Conservation (phyloP, 1,140 invertebrate genomes). For the Coboldia fuscipes region DNA sequence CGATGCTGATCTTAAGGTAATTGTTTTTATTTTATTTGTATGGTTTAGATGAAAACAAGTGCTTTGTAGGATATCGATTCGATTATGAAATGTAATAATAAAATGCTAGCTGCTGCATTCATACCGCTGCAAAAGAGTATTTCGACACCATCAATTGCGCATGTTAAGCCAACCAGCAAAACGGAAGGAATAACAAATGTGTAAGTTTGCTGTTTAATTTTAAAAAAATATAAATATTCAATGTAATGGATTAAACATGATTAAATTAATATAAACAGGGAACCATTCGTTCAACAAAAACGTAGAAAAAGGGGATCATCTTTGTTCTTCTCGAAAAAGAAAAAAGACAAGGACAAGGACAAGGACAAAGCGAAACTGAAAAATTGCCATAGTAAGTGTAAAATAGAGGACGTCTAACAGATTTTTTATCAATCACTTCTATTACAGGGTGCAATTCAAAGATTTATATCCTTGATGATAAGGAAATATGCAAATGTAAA, state of each 20-base stretch:
- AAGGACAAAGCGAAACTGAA: conserved; percentile 6
- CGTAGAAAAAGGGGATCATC: conserved; percentile 68
- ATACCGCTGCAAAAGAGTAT: conserved; percentile 75
- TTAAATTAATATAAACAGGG: background rate
- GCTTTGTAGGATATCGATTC: background rate
- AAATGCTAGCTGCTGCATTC: conserved; percentile 25
- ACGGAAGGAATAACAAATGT: conserved; percentile 18
- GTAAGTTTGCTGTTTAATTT: conserved; percentile 3
- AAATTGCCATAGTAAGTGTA: conserved; percentile 5
- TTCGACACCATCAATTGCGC: conserved; percentile 53
- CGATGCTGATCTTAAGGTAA: conserved; percentile 60
- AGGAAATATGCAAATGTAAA: no score
- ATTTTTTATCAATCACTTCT: no score
- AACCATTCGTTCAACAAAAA: conserved; percentile 35
- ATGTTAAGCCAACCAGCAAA: conserved; percentile 10
- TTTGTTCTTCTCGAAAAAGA: conserved; percentile 76
- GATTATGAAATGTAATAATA: background rate
- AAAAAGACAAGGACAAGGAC: conserved; percentile 23
- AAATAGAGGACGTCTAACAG: no score
- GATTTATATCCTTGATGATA: no score
- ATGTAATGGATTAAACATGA: no score
- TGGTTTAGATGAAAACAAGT: conserved; percentile 2
- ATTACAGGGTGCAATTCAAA: no score
- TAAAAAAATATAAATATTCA: no score
- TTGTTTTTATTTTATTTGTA: conserved; percentile 8